These are phyloP conservation scores for Chaetodon trifasciatus DNA, from an alignment of 2,797 vertebrate genomes.

Conservation along the genomic window DNA sequence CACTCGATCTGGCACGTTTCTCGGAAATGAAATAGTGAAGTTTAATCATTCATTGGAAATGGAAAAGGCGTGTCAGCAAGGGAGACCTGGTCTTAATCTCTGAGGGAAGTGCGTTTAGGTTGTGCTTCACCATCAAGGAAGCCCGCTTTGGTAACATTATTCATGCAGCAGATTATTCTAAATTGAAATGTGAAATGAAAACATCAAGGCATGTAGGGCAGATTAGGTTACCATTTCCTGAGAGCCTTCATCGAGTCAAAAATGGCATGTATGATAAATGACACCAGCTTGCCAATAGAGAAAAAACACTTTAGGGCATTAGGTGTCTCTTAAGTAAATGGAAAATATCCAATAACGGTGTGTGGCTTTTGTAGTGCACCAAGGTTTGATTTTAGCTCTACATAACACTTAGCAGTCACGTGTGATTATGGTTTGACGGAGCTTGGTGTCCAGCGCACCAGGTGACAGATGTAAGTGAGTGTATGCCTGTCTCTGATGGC, in stretches of 20 bases:
- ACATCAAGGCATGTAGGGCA: slow-evolving; percentile 24
- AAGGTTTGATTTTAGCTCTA: not conserved
- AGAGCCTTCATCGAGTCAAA: slow-evolving; percentile 47
- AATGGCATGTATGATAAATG: slow-evolving; percentile 25
- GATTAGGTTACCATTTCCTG: slow-evolving; percentile 59
- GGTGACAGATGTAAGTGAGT: slow-evolving; percentile 52
- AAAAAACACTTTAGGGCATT: slow-evolving; percentile 5
- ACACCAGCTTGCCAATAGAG: slow-evolving; percentile 12
- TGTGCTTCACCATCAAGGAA: slow-evolving; percentile 44
- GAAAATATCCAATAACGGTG: slow-evolving; percentile 3
- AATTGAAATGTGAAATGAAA: slow-evolving; percentile 66
- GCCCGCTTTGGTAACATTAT: slow-evolving; percentile 49
- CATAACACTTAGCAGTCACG: slow-evolving; percentile 7
- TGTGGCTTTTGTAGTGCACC: not conserved
- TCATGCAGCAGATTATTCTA: slow-evolving; percentile 59
- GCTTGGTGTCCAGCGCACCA: slow-evolving; percentile 16
- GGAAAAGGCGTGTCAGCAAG: slow-evolving; percentile 67
- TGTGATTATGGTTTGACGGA: slow-evolving; percentile 21
- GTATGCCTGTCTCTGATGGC: slow-evolving; percentile 17
- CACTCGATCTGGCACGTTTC: slow-evolving; percentile 67
- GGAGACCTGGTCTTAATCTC: slow-evolving; percentile 70
- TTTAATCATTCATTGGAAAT: slow-evolving; percentile 77
- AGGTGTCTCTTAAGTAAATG: slow-evolving; percentile 16
- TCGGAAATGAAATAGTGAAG: slow-evolving; percentile 73
- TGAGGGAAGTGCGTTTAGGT: slow-evolving; percentile 49